Percentiles rank a stretch among this genome's conserved stretches.
phyloP scores from a whole-genome alignment of 2,113 vertebrate genomes.

The Tragelaphus imberbis region DNA sequence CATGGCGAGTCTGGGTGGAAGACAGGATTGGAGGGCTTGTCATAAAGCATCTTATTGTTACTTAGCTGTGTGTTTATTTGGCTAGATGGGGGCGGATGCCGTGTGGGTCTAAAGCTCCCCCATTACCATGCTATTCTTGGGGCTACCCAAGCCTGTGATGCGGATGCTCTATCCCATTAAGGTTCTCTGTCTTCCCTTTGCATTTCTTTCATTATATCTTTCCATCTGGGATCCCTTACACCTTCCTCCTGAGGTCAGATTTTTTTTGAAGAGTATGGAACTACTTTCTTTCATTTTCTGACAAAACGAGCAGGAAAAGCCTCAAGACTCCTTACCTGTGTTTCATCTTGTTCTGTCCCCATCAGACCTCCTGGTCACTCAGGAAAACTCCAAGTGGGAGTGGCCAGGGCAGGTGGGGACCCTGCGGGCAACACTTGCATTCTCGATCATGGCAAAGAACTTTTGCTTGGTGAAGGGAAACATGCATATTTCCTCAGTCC shows the following conservation, averaged over 20 bases:
- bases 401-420: not conserved
- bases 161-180: not conserved
- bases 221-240: not conserved
- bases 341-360: not conserved
- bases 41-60: not conserved
- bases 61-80: not conserved
- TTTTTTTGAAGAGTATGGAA: not conserved
- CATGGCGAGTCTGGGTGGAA: accelerated
- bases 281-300: not conserved
- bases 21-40: not conserved
- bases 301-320: not conserved
- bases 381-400: not conserved
- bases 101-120: not conserved
- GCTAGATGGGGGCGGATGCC: not conserved
- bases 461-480: not conserved
- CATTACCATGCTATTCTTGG: accelerated
- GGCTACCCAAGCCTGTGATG: not conserved
- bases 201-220: not conserved
- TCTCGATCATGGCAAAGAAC: not conserved
- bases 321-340: not conserved
- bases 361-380: not conserved
- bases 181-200: not conserved
- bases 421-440: not conserved
- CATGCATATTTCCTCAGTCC: not conserved
- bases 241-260: not conserved